A percentile compares a stretch with the other conserved stretches of the same genome.
Conservation (phyloP, 2,113 vertebrate species). For the Triplophysa dalaica region DNA sequence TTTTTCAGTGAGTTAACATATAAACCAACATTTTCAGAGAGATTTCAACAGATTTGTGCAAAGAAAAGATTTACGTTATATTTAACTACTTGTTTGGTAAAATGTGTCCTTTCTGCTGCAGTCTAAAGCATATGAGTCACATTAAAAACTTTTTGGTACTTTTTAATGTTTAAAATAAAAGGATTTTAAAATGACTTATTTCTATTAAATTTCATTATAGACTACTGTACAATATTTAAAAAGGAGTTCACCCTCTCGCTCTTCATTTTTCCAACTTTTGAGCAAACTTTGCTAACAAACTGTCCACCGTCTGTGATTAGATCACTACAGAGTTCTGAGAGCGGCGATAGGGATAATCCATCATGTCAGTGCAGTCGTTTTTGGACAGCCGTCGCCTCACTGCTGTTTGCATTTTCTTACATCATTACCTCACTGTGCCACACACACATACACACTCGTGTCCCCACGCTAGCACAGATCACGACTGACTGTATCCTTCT, state of each 20-base stretch:
- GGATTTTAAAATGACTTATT: too few relatives aligned
- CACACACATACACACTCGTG: slow-evolving; percentile 22
- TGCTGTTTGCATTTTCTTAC: slow-evolving; percentile 45
- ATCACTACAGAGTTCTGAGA: slow-evolving; percentile 34
- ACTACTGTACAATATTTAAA: too few relatives aligned
- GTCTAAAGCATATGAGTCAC: too few relatives aligned
- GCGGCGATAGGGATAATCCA: slow-evolving; percentile 50
- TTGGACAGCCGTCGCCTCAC: slow-evolving; percentile 31
- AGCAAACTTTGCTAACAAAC: slow-evolving; percentile 28
- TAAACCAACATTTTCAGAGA: too few relatives aligned
- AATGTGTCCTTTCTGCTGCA: too few relatives aligned
- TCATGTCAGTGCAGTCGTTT: slow-evolving; percentile 42
- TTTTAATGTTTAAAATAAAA: too few relatives aligned
- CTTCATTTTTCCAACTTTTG: slow-evolving; percentile 12
- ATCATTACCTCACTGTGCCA: slow-evolving; percentile 39
- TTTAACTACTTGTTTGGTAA: too few relatives aligned
- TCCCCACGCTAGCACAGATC: slow-evolving; percentile 6
- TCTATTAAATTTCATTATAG: too few relatives aligned
- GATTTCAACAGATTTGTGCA: too few relatives aligned
- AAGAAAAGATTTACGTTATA: too few relatives aligned
- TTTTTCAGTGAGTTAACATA: too few relatives aligned
- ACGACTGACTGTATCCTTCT: background rate
- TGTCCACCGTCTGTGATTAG: slow-evolving; percentile 40
- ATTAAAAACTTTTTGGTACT: too few relatives aligned
- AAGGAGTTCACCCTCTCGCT: background rate